Conservation (phyloP, 2,797 vertebrate genomes). For the Eidolon dupreanum region DNA sequence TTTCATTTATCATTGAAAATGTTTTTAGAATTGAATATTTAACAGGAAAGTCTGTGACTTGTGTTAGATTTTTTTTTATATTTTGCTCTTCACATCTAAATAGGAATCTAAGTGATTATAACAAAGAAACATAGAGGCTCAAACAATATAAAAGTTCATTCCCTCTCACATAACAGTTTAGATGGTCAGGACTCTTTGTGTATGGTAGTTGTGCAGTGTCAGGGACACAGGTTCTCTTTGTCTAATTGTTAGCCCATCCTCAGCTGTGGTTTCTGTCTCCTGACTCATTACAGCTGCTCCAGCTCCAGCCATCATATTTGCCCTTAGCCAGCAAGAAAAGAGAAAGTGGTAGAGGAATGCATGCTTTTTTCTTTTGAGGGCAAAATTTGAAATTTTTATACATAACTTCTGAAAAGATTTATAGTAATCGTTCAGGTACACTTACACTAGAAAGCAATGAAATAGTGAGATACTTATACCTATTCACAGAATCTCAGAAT, state of each 20-base stretch:
- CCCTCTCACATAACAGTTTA: background rate
- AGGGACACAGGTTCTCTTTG: background rate
- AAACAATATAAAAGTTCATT: background rate
- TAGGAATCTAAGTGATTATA: background rate
- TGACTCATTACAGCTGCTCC: background rate
- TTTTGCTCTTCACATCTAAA: background rate
- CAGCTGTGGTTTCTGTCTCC: background rate
- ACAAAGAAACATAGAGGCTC: background rate
- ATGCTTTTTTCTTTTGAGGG: background rate
- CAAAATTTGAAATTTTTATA: background rate
- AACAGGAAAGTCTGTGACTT: background rate
- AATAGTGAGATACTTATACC: background rate
- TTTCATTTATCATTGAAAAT: background rate
- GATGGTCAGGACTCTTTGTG: too few species aligned
- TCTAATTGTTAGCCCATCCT: background rate
- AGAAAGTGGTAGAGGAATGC: background rate
- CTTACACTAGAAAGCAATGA: background rate
- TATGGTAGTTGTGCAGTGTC: background rate
- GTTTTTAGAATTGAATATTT: background rate
- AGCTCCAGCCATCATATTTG: background rate
- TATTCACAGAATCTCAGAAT: background rate
- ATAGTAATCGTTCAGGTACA: background rate
- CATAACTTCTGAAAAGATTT: background rate
- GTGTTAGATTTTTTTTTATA: constrained; percentile 1
- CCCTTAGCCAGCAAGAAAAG: background rate